Evolutionary conservation across 1,140 invertebrate genomes (phyloP).

Genomic region (Eupristina koningsbergeri): DNA sequence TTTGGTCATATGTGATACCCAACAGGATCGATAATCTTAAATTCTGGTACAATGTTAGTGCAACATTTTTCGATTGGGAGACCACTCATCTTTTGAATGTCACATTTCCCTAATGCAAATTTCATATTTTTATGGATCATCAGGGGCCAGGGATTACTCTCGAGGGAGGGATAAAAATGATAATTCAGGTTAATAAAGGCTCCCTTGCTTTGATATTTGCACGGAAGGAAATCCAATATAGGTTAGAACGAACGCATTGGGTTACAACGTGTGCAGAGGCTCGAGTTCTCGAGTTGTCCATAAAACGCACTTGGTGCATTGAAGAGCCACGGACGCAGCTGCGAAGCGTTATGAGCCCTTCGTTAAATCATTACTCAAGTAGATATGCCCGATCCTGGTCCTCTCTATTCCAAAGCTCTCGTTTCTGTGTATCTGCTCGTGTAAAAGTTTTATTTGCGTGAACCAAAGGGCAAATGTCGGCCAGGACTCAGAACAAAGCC

Average conservation of each 20-base stretch:
- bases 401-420: neutral
- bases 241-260: neutral
- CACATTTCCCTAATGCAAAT: neutral
- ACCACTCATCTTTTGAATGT: too few species aligned
- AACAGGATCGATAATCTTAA: too few species aligned
- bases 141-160: neutral
- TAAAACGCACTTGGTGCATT: conserved; percentile 42
- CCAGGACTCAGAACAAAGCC: conserved; percentile 61
- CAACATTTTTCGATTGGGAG: too few species aligned
- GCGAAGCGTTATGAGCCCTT: conserved; percentile 35
- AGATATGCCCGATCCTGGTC: neutral
- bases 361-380: conserved; percentile 37
- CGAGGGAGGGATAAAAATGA: neutral
- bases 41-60: too few species aligned
- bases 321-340: neutral
- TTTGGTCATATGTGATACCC: too few species aligned
- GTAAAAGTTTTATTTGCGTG: conserved; percentile 4
- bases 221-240: neutral
- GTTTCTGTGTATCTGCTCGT: neutral
- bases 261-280: neutral
- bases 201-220: neutral
- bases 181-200: neutral
- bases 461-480: conserved; percentile 41
- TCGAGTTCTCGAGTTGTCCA: conserved; percentile 29
- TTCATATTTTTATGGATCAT: neutral